Percentiles rank a stretch among this genome's conserved stretches.
These are phyloP conservation scores for Mungos mungo DNA, from an alignment of 2,113 vertebrate genomes.

Conservation along the genomic window DNA sequence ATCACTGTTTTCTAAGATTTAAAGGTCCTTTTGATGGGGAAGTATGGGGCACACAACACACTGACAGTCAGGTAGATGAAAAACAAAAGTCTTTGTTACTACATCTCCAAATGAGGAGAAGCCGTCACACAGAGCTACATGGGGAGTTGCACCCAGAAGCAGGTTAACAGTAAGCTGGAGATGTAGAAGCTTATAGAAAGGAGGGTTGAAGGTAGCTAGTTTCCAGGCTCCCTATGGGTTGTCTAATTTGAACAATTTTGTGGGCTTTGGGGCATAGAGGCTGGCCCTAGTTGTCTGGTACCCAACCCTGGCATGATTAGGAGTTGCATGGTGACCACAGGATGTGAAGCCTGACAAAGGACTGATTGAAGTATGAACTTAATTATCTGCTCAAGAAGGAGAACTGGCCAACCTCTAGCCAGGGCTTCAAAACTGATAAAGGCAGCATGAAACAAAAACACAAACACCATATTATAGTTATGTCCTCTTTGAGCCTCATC, in stretches of 20 bases:
- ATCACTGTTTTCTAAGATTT: background rate
- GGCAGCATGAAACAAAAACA: background rate
- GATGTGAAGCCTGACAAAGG: background rate
- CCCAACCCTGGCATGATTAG: background rate
- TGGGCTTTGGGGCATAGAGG: background rate
- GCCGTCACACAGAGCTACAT: background rate
- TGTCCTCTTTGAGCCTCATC: background rate
- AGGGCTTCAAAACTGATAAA: background rate
- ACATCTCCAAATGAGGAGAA: background rate
- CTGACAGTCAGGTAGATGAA: background rate
- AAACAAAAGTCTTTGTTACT: background rate
- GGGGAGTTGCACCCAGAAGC: background rate
- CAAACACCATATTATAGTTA: background rate
- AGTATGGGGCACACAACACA: background rate
- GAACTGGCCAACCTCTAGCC: background rate
- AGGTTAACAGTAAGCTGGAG: background rate
- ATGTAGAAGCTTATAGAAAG: background rate
- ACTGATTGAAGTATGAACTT: background rate
- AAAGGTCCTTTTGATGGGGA: background rate
- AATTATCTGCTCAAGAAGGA: background rate
- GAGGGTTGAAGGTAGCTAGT: background rate
- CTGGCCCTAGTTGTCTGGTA: background rate
- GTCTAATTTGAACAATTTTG: background rate
- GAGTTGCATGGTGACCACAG: background rate
- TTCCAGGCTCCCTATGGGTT: background rate